Evolutionary conservation across 2,888 invertebrate genomes (phyloP), one percentile per base, ranked within the genome.

Genomic region (Athrips mouffetella): DNA sequence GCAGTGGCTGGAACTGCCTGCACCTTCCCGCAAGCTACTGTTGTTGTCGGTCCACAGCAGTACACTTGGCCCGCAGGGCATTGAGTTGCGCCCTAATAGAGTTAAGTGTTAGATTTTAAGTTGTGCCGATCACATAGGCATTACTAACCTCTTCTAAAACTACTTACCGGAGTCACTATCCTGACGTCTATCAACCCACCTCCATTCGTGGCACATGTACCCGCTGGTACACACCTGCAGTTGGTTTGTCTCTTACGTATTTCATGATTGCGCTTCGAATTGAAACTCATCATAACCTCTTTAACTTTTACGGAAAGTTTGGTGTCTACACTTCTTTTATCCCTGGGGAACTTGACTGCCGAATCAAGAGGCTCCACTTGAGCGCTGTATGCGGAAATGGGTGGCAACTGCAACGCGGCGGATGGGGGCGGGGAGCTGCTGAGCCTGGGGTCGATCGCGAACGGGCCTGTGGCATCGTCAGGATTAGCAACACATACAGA

Each of bases 161-260:
- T 23, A 73, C 85, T 86, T 79, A 91, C 91, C 56, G 84, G 90
- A 50, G 88, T 89, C 0, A 92, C 91, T 42, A 92, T 92, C 53
- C 92, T 87, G 56, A 91, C 79, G 60, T 92, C 92, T 41, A 92
- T 89, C 69, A 90, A 73, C 13, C 91, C 91, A 50, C 86, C 88
- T 18, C 91, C 91, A 59, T 10, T 18, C 8, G 49, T 11, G 8
- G 48, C 31, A 29, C 51, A 81, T 13, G 67, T 60, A 10, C 60
- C 63, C 11, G 55, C 52, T 29, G 54, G 64, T 29, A 68, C 61
- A 60, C 89, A 89, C 4, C 78, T 79, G 13, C 88, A 80, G 23
- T 74, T 53, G 1, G 79, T 80, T 63, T 86, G 85, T 53, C 88
- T 73, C 58, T 88, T 87, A 18, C 60, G 59, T 45, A 80, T 80